Evolutionary conservation across 2,797 vertebrate species (phyloP).

Genomic region (Phataginus tetradactyla): DNA sequence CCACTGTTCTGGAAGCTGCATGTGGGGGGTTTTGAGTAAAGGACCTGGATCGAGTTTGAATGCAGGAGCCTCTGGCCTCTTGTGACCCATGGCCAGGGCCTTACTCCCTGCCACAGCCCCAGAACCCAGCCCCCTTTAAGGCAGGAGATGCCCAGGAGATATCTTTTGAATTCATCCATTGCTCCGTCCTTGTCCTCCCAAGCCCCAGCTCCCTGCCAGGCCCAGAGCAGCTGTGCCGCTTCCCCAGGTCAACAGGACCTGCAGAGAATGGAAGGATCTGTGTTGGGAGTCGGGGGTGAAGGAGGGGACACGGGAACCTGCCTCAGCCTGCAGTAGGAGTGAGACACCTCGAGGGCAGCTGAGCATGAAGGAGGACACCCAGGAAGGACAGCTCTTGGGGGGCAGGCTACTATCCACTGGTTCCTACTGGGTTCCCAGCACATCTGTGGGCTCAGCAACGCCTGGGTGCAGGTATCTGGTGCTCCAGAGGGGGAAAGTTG

Average conservation of each 20-base stretch:
- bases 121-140: neutral
- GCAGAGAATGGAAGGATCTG: neutral
- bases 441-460: neutral
- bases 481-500: neutral
- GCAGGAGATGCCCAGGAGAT: neutral
- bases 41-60: neutral
- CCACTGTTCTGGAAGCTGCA: neutral
- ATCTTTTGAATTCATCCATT: neutral
- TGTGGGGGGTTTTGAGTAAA: neutral
- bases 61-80: neutral
- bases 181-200: too few species aligned
- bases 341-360: neutral
- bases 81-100: neutral
- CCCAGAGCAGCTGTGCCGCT: neutral
- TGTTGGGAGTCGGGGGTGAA: neutral
- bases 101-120: neutral
- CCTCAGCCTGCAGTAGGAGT: neutral
- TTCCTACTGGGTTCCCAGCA: neutral
- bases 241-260: neutral
- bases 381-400: neutral
- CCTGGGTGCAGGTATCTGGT: neutral
- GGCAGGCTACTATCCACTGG: neutral
- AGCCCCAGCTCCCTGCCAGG: neutral
- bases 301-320: neutral
- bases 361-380: neutral